Conservation (phyloP, 1,140 invertebrate genomes). For the Zaprionus ghesquierei region DNA sequence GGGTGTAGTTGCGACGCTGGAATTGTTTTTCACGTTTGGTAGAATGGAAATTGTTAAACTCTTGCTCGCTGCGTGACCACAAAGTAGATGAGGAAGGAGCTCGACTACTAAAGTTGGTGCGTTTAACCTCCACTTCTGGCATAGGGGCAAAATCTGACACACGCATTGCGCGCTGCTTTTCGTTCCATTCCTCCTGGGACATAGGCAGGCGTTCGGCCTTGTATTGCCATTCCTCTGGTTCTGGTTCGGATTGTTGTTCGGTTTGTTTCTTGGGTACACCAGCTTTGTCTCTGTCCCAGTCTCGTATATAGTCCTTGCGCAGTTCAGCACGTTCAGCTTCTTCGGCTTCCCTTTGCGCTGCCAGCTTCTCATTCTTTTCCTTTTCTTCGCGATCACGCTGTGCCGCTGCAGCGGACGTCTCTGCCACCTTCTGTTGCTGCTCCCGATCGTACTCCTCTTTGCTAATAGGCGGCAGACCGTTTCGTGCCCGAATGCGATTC, state of each 20-base stretch:
- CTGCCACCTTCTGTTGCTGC: slow-evolving; percentile 70
- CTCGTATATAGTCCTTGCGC: slow-evolving; percentile 85
- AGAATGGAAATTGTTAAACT: slow-evolving; percentile 59
- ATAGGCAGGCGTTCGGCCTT: slow-evolving; percentile 85
- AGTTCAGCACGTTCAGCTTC: slow-evolving; percentile 83
- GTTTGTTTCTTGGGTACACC: slow-evolving; percentile 29
- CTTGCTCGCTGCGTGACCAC: slow-evolving; percentile 11
- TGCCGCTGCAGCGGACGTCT: slow-evolving; percentile 83
- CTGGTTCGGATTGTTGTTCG: slow-evolving; percentile 48
- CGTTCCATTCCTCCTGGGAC: slow-evolving; percentile 91
- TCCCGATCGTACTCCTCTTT: slow-evolving; percentile 61
- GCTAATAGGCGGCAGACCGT: slow-evolving; percentile 87
- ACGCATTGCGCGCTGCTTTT: slow-evolving; percentile 88
- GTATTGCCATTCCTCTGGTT: slow-evolving; percentile 77
- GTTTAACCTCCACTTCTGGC: slow-evolving; percentile 49
- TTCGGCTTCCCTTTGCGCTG: slow-evolving; percentile 59
- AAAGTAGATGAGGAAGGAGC: slow-evolving; percentile 10
- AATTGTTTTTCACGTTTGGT: slow-evolving; percentile 58
- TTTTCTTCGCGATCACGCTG: slow-evolving; percentile 83
- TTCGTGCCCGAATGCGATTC: slow-evolving; percentile 89
- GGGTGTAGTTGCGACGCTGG: slow-evolving; percentile 59
- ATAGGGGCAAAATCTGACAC: slow-evolving; percentile 87
- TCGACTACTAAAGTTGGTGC: slow-evolving; percentile 76
- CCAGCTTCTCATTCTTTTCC: slow-evolving; percentile 82
- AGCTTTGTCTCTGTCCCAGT: slow-evolving; percentile 88